These are phyloP conservation scores for Oncorhynchus masou DNA, from an alignment of 2,113 vertebrate genomes.

Conservation along the genomic window DNA sequence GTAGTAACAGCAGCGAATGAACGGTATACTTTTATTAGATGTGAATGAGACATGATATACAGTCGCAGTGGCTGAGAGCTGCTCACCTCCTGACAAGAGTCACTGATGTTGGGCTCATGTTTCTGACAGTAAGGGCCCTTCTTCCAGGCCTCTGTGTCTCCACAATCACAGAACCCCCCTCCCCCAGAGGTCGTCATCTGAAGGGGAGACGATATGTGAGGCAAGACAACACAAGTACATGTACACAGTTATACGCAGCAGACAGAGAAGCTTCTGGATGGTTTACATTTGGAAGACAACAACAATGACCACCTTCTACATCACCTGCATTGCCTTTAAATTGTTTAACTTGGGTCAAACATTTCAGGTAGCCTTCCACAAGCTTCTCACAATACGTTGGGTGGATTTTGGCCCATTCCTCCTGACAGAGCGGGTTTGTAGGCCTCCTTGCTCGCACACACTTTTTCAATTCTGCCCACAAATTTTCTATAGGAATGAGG, in stretches of 20 bases:
- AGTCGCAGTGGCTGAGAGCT: neutral
- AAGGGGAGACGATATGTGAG: conserved; percentile 7
- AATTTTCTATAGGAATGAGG: no score
- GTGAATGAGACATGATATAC: neutral
- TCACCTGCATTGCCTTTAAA: neutral
- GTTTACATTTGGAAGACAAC: neutral
- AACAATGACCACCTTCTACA: neutral
- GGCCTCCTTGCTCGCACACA: no score
- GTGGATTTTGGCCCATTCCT: no score
- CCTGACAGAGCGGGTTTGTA: no score
- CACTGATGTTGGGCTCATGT: conserved; percentile 80
- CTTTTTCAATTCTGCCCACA: no score
- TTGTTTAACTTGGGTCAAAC: no score
- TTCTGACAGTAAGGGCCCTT: conserved; percentile 92
- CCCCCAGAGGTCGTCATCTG: conserved; percentile 98
- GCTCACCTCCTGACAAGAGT: conserved; percentile 64
- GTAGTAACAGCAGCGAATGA: neutral
- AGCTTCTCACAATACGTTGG: no score
- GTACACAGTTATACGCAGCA: neutral
- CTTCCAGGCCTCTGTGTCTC: conserved; percentile 97
- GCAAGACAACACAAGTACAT: conserved; percentile 6
- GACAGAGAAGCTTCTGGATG: neutral
- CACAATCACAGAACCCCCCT: conserved; percentile 98
- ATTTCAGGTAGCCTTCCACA: no score
- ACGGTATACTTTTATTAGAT: neutral